Conservation (phyloP, 2,888 invertebrate species). For the Sepioteuthis lessoniana region DNA sequence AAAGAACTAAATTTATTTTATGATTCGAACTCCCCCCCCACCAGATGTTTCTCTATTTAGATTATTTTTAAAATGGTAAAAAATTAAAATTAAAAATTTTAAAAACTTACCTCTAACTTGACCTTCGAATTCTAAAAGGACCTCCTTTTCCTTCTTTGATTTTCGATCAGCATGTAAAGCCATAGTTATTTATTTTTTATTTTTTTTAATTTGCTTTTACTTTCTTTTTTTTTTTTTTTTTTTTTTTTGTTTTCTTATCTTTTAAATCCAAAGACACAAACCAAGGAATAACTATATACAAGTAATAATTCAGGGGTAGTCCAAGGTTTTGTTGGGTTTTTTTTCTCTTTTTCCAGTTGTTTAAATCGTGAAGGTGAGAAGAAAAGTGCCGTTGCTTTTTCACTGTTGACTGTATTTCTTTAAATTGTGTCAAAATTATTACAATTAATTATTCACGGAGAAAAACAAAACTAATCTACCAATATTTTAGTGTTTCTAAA, state of each 20-base stretch:
- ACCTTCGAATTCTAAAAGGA: conserved; percentile 46
- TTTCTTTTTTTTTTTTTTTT: neutral
- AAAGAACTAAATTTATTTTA: no score
- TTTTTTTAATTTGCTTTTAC: neutral
- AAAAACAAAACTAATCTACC: neutral
- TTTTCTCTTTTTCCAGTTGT: neutral
- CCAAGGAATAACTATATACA: neutral
- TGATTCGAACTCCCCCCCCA: no score
- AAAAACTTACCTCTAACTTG: conserved; percentile 47
- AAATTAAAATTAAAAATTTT: neutral
- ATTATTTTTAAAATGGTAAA: neutral
- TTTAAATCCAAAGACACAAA: conserved; percentile 11
- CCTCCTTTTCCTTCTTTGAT: conserved; percentile 43
- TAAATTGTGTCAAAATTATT: no score
- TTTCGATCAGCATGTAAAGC: conserved; percentile 40
- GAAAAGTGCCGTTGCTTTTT: neutral
- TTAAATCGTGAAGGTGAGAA: neutral
- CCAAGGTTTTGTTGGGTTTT: neutral
- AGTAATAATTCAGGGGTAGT: neutral
- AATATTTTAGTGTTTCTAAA: neutral
- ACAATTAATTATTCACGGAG: no score
- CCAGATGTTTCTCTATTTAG: no score
- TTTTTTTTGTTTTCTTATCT: neutral
- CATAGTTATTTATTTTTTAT: neutral
- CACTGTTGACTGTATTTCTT: neutral